These are phyloP conservation scores for Cylindroiulus punctatus DNA, from an alignment of 2,888 invertebrate species.

Conservation along the genomic window DNA sequence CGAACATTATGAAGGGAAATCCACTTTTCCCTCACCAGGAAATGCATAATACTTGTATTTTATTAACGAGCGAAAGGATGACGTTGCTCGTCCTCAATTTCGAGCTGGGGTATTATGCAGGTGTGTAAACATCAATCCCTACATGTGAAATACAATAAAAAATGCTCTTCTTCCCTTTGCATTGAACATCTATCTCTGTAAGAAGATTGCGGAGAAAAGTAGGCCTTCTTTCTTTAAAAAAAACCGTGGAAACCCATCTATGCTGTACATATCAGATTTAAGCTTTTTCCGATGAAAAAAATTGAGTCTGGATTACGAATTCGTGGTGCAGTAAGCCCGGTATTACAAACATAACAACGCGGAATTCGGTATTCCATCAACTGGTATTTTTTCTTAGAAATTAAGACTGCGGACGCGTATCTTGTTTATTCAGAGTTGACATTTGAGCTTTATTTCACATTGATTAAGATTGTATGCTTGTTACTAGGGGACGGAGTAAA, in stretches of 20 bases:
- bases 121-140: neutral
- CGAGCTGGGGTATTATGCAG: neutral
- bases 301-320: no score
- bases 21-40: neutral
- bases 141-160: neutral
- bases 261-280: neutral
- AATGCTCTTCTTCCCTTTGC: neutral
- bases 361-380: no score
- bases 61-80: slow-evolving; percentile 2
- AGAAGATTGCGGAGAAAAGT: neutral
- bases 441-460: no score
- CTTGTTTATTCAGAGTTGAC: no score
- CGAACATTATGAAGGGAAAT: neutral
- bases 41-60: neutral
- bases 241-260: neutral
- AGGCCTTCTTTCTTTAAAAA: neutral
- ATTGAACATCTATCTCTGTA: neutral
- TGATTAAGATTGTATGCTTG: no score
- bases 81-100: neutral
- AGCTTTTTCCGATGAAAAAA: neutral
- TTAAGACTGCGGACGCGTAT: no score
- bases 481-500: no score
- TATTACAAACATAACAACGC: no score
- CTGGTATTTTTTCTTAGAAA: no score
- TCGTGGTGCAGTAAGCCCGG: no score